A percentile compares a stretch with the other conserved stretches of the same genome.
These are phyloP conservation scores for Quadroppia sp. DNA, from an alignment of 2,888 invertebrate genomes.

Conservation along the genomic window DNA sequence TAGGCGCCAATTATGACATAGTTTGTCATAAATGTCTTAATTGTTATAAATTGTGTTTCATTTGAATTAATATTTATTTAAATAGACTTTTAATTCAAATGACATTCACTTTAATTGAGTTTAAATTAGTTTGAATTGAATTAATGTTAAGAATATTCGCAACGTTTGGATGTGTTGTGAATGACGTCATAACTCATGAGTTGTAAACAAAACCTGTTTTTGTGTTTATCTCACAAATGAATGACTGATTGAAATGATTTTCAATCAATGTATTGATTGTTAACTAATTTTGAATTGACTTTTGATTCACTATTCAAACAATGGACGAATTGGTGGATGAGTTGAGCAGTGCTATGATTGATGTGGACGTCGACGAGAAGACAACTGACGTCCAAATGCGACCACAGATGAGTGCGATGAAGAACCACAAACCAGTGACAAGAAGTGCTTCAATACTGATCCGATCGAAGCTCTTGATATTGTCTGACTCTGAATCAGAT, in stretches of 20 bases:
- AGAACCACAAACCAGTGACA: slow-evolving; percentile 38
- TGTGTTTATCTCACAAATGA: not conserved
- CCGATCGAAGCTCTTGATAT: slow-evolving; percentile 38
- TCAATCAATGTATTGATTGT: not conserved
- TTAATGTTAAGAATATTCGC: no score
- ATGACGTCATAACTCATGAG: not conserved
- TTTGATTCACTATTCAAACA: not conserved
- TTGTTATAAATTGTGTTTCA: no score
- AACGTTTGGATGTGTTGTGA: no score
- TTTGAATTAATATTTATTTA: no score
- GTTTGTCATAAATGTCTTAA: no score
- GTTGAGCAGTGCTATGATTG: slow-evolving; percentile 39
- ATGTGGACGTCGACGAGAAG: slow-evolving; percentile 5
- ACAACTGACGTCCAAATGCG: not conserved
- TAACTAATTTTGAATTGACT: not conserved
- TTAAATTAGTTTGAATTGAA: no score
- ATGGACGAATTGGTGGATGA: slow-evolving; percentile 42
- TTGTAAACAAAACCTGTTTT: not conserved
- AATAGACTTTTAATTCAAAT: no score
- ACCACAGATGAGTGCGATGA: not conserved
- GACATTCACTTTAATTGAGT: no score
- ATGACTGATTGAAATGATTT: not conserved
- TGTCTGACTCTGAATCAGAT: slow-evolving; percentile 37
- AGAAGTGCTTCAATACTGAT: slow-evolving; percentile 39
- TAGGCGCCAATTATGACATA: no score